Conservation (phyloP, 2,113 vertebrate species). For the Stegostoma tigrinum region DNA sequence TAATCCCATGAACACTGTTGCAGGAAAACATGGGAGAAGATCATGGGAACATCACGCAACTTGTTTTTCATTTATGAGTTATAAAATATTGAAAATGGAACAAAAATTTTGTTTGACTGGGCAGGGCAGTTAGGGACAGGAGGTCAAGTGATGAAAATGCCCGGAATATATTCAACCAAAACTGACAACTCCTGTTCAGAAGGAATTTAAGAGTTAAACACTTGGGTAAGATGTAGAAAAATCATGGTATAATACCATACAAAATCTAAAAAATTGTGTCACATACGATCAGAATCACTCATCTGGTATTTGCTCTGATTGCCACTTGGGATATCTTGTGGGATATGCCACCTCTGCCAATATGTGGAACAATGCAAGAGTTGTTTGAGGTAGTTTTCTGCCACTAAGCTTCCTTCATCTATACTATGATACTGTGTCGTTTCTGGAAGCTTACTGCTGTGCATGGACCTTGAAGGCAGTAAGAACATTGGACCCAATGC, state of each 20-base stretch:
- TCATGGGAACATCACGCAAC: background rate
- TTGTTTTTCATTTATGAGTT: background rate
- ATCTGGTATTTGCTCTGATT: too few relatives aligned
- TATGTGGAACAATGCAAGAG: too few relatives aligned
- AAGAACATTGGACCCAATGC: too few relatives aligned
- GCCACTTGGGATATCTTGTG: too few relatives aligned
- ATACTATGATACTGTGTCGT: too few relatives aligned
- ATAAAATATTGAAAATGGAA: background rate
- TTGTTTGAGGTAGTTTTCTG: too few relatives aligned
- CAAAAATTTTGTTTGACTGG: background rate
- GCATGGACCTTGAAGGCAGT: too few relatives aligned
- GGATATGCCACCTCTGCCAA: too few relatives aligned
- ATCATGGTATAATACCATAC: background rate
- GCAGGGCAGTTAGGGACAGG: background rate
- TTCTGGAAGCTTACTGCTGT: too few relatives aligned
- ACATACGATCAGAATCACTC: background rate
- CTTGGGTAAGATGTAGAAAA: background rate
- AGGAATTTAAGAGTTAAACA: background rate
- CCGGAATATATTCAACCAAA: background rate
- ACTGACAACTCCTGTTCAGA: background rate
- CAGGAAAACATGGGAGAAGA: background rate
- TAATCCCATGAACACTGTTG: background rate
- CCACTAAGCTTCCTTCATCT: too few relatives aligned
- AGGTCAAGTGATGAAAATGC: background rate
- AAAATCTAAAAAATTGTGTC: background rate